Evolutionary conservation across 1,140 invertebrate species (phyloP).

Genomic region (Drosophila ercepeae): DNA sequence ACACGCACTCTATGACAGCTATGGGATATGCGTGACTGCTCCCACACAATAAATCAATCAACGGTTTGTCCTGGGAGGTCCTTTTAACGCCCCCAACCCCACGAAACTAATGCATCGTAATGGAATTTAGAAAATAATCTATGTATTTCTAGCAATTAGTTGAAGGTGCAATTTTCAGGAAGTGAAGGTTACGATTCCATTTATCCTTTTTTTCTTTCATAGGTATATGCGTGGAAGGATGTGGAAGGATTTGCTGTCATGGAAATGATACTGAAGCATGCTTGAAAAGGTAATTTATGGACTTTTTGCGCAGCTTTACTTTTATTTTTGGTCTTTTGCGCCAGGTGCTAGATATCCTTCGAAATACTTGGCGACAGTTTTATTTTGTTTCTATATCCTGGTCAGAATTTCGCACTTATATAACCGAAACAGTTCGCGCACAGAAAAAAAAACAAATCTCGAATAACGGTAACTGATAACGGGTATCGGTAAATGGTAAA

Average conservation of each 20-base stretch:
- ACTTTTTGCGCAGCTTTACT: slow-evolving; percentile 13
- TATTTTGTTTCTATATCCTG: background rate
- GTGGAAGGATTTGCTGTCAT: background rate
- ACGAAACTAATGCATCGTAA: slow-evolving; percentile 34
- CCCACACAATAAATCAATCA: slow-evolving; percentile 52
- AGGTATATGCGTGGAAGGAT: background rate
- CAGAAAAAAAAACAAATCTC: slow-evolving; percentile 2
- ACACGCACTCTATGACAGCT: slow-evolving; percentile 17
- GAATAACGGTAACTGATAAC: background rate
- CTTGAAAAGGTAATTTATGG: background rate
- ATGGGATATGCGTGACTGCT: slow-evolving; percentile 40
- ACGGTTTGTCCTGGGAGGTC: slow-evolving; percentile 8
- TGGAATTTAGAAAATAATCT: slow-evolving; percentile 18
- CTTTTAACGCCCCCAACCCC: background rate
- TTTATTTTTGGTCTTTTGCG: background rate
- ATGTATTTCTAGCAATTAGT: slow-evolving; percentile 11
- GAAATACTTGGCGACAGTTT: background rate
- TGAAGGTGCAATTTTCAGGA: slow-evolving; percentile 7
- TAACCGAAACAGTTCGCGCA: slow-evolving; percentile 36
- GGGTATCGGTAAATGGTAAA: background rate
- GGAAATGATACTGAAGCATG: slow-evolving; percentile 10
- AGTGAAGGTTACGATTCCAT: slow-evolving; percentile 6
- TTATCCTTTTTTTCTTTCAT: background rate
- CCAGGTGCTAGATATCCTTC: slow-evolving; percentile 1
- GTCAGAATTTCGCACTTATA: slow-evolving; percentile 22